Evolutionary conservation across 2,113 vertebrate genomes (phyloP), one percentile per base, ranked within the genome.

Genomic region (Carollia perspicillata): DNA sequence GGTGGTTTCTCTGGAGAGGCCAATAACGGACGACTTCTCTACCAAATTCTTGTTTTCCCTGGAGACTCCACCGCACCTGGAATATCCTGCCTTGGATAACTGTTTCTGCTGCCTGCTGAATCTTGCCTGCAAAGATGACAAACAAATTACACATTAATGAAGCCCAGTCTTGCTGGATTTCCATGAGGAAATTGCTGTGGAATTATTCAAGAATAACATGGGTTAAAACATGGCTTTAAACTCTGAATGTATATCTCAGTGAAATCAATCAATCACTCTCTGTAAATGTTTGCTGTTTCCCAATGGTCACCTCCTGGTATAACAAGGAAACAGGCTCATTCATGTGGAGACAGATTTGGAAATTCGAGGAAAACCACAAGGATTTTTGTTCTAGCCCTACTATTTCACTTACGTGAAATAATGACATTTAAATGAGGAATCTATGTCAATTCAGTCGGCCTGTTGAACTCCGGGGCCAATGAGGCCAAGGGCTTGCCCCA

Each of bases 41-140:
- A 78, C 22, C 42, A 87, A 87, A 72, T 75, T 88, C 51, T 94
- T 53, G 49, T 40, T 91, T 95, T 42, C 9, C 13, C 30, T 79
- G 23, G 42, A 77, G 55, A 88, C 51, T 68, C 16, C 35, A 40
- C 40, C 47, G 37, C n/a, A 84, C 40, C 44, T 66, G 30, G 49
- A 55, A 58, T n/a, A 72, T 8, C 18, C 53, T 66, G 23, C 66
- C 51, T 72, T 66, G 88, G 37, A n/a, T 35, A 28, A 55, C 69
- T 74, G 10, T 55, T 79, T 92, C 88, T 89, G 47, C 22, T 51
- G 60, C n/a, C 22, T 91, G 53, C 65, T 58, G 40, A 71, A 49
- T 71, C 40, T 87, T 92, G 87, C 55, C 88, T 66, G 37, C 30
- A 91, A 79, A 92, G 53, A 94, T 92, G 40, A 55, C 37, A 77